Base-by-base conservation (phyloP, 1,140 invertebrate species). In the Berghia stephanieae region DNA sequence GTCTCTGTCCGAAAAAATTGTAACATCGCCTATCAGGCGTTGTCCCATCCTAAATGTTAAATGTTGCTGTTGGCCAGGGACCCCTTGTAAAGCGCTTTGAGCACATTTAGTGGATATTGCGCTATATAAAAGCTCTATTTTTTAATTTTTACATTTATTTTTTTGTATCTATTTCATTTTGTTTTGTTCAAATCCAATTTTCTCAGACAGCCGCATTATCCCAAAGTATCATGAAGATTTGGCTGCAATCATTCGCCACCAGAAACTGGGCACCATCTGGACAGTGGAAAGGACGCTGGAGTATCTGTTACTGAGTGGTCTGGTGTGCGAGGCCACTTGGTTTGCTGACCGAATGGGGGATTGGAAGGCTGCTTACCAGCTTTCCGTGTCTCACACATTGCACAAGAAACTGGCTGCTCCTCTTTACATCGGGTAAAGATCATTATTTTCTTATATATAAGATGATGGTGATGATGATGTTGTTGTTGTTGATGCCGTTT, bases 291-390 rank as follows among this genome's bases (percentile, higher is more conserved):
- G 87, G 21, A 80, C 83, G 2, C 67, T 89, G 52, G 86, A 89
- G 79, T 88, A 89, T 77, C 82, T 89, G 57, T 68, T 90, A 46
- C 73, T 88, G 2, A 82, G 82, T 80, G 87, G 87, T 10, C 82
- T 87, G 24, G 80, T 88, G 0, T 84, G 85, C 79, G 89, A 90
- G 75, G 86, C 86, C 1, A 80, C 84, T 2, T 89, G 86, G 86
- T 88, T 89, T 82, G 84, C 87, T 21, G 80, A 87, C 52, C 79
- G 78, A 10, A 84, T 89, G 81, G 88, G 88, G 21, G 88, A 90
- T 80, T 89, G 87, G 88, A 89, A 89, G 73, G 83, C 87, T 21
- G 86, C 84, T 24, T 86, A 87, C 63, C 63, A 85, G 21, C 71
- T 87, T n/a, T 83, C 86, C 74, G 82, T 86, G 6, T 83, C 85